Conservation (phyloP, 92 coral and sea anemone genomes). For the Montipora capitata region DNA sequence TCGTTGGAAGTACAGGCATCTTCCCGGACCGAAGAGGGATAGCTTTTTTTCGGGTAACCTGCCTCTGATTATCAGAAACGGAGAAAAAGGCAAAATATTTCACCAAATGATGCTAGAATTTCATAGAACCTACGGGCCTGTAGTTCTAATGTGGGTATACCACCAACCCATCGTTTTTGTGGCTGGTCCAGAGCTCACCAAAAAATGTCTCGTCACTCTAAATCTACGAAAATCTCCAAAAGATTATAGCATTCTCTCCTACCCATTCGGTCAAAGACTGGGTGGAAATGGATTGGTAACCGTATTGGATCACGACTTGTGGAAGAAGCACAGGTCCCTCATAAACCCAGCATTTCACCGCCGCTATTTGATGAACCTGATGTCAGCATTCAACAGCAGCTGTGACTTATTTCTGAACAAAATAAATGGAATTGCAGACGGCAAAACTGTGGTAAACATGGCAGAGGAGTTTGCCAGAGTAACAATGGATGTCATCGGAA, state of each 20-base stretch:
- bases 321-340: conserved; percentile 83
- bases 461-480: conserved; percentile 88
- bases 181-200: conserved; percentile 66
- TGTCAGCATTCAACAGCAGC: conserved; percentile 80
- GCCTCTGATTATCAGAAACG: conserved; percentile 18
- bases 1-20: conserved; percentile 38
- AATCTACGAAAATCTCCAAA: conserved; percentile 73
- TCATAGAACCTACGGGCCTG: conserved; percentile 44
- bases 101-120: not conserved
- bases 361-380: conserved; percentile 83
- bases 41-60: conserved; percentile 50
- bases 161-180: conserved; percentile 52
- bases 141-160: conserved; percentile 66
- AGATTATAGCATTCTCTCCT: conserved; percentile 52
- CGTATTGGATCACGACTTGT: conserved; percentile 77
- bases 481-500: conserved; percentile 91
- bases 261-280: conserved; percentile 81
- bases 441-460: conserved; percentile 81
- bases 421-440: conserved; percentile 85
- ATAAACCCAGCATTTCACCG: conserved; percentile 96
- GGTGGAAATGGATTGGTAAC: conserved; percentile 77
- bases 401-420: conserved; percentile 85
- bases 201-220: conserved; percentile 60
- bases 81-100: conserved; percentile 14
- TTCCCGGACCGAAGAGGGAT: conserved; percentile 65